A percentile compares a stretch with the other conserved stretches of the same genome.
These are phyloP conservation scores for Mesorhabditis sp. DNA, from an alignment of 2,888 invertebrate genomes.

Conservation along the genomic window DNA sequence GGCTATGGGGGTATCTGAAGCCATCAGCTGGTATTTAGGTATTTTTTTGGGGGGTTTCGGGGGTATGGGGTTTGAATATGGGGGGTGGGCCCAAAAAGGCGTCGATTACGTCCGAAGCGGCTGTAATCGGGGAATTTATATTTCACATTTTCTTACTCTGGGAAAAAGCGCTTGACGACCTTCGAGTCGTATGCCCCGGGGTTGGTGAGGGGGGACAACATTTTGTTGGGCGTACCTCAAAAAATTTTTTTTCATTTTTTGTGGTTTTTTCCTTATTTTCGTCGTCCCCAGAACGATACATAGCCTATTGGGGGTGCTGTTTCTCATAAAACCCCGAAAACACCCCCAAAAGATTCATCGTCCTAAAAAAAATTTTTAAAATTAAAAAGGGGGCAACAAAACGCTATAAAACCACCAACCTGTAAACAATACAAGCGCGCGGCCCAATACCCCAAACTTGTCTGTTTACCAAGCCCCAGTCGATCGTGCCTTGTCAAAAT, in stretches of 20 bases:
- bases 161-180: slow-evolving; percentile 23
- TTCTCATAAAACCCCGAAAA: slow-evolving; percentile 38
- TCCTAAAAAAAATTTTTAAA: slow-evolving; percentile 18
- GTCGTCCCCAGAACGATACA: slow-evolving; percentile 33
- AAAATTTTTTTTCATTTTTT: neutral
- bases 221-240: slow-evolving; percentile 15
- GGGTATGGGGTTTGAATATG: too few species aligned
- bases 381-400: too few species aligned
- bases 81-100: too few species aligned
- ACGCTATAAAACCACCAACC: too few species aligned
- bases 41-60: too few species aligned
- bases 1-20: too few species aligned
- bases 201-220: slow-evolving; percentile 22
- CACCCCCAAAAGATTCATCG: slow-evolving; percentile 41
- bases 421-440: slow-evolving; percentile 27
- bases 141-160: slow-evolving; percentile 12
- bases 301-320: slow-evolving; percentile 39
- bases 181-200: slow-evolving; percentile 13
- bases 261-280: slow-evolving; percentile 21
- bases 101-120: too few species aligned
- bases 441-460: slow-evolving; percentile 29
- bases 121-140: too few species aligned
- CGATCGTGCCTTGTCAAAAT: slow-evolving; percentile 12
- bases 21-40: too few species aligned
- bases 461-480: slow-evolving; percentile 15